Evolutionary conservation across 2,113 vertebrate species (phyloP).

Genomic region (Isichthys henryi): DNA sequence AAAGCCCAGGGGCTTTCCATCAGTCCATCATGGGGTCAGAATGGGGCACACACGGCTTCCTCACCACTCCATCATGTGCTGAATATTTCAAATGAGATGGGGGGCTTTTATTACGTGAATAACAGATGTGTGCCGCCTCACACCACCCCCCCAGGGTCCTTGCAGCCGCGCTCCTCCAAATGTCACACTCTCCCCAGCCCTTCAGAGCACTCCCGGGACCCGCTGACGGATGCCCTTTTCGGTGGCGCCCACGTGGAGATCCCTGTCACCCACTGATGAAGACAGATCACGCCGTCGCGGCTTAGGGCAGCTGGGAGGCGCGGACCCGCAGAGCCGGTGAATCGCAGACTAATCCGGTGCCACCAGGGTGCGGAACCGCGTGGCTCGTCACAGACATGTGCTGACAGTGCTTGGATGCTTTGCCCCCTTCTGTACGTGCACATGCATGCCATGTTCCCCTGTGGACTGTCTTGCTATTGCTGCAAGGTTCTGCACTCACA

Average conservation of each 20-base stretch:
- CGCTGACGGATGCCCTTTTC: conserved; percentile 17
- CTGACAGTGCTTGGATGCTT: background rate
- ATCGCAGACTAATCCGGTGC: background rate
- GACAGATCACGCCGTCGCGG: conserved; percentile 1
- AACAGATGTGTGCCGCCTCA: background rate
- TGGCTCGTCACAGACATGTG: background rate
- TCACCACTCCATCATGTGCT: background rate
- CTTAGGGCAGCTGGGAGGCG: background rate
- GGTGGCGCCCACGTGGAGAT: background rate
- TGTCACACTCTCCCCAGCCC: background rate
- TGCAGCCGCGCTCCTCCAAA: background rate
- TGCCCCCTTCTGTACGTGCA: background rate
- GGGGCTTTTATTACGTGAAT: background rate
- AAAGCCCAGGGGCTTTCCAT: background rate
- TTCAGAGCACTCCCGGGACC: background rate
- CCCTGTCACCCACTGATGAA: conserved; percentile 16
- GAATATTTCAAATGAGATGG: background rate
- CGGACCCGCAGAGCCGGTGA: background rate
- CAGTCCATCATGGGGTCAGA: background rate
- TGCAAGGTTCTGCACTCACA: background rate
- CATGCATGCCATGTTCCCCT: background rate
- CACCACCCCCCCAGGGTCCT: background rate
- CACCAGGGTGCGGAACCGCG: background rate
- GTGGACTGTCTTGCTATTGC: background rate
- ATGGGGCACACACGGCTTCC: background rate